Evolutionary conservation across 92 coral and sea anemone species (phyloP).

Genomic region (Ricordea florida): DNA sequence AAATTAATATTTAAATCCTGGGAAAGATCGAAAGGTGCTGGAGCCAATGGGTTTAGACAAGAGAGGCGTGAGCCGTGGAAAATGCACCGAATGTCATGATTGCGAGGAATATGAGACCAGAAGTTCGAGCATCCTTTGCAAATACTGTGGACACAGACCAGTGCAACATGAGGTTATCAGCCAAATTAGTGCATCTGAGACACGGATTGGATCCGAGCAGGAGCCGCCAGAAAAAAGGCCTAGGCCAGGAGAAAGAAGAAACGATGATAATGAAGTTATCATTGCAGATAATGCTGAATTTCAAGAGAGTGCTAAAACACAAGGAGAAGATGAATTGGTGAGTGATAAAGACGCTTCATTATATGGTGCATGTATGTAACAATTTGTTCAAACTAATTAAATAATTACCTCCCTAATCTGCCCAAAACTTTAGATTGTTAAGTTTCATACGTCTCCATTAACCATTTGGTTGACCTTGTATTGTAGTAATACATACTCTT

Average conservation of each 20-base stretch:
- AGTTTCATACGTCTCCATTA: background rate
- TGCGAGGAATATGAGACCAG: constrained; percentile 26
- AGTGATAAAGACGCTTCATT: background rate
- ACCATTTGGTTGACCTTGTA: background rate
- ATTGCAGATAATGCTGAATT: constrained; percentile 6
- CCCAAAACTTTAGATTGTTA: background rate
- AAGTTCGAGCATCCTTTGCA: constrained; percentile 4
- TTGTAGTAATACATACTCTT: background rate
- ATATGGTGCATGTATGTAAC: background rate
- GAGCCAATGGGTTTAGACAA: constrained; percentile 45
- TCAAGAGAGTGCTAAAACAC: constrained; percentile 2
- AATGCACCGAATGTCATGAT: constrained; percentile 23
- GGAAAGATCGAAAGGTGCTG: constrained; percentile 12
- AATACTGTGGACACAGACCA: constrained; percentile 45
- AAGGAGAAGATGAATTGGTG: constrained; percentile 5
- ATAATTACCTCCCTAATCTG: background rate
- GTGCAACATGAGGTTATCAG: constrained; percentile 26
- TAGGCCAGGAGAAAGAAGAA: constrained; percentile 1
- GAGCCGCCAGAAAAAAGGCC: constrained; percentile 25
- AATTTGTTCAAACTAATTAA: background rate
- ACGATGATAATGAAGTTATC: constrained; percentile 2
- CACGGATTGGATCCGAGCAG: constrained; percentile 5
- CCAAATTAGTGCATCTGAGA: constrained; percentile 1
- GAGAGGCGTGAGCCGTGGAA: constrained; percentile 27
- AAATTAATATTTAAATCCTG: background rate